Conservation (phyloP, 1,140 invertebrate genomes). For the Chironomus striatipennis region DNA sequence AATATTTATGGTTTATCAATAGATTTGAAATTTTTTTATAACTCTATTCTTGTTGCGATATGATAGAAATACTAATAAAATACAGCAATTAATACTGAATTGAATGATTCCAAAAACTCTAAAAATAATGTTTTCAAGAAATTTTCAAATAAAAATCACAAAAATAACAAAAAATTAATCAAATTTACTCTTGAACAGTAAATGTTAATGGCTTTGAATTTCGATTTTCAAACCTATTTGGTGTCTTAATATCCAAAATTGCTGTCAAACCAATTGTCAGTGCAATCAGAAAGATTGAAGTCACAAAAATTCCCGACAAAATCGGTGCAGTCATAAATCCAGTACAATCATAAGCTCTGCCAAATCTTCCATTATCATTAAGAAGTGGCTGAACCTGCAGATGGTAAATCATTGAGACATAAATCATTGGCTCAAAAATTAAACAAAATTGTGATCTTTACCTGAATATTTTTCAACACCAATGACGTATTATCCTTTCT, state of each 20-base stretch:
- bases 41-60: no score
- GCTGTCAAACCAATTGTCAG: constrained; percentile 74
- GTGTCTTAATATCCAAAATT: constrained; percentile 92
- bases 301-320: constrained; percentile 83
- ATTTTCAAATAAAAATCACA: no score
- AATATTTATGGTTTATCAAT: no score
- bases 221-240: constrained; percentile 96
- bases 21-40: no score
- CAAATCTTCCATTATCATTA: constrained; percentile 47
- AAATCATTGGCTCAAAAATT: background rate
- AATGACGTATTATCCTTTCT: constrained; percentile 40
- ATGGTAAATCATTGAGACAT: background rate
- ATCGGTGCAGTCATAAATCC: constrained; percentile 85
- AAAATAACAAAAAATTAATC: no score
- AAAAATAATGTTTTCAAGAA: no score
- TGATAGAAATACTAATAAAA: no score
- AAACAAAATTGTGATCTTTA: constrained; percentile 26
- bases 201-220: constrained; percentile 89
- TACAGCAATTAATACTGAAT: no score
- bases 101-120: no score
- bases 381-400: constrained; percentile 47
- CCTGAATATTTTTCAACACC: constrained; percentile 42
- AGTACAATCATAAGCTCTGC: constrained; percentile 74
- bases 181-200: constrained; percentile 59
- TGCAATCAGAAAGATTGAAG: constrained; percentile 64